These are phyloP conservation scores for Limnothrissa miodon DNA, from an alignment of 2,113 vertebrate species.

Conservation along the genomic window DNA sequence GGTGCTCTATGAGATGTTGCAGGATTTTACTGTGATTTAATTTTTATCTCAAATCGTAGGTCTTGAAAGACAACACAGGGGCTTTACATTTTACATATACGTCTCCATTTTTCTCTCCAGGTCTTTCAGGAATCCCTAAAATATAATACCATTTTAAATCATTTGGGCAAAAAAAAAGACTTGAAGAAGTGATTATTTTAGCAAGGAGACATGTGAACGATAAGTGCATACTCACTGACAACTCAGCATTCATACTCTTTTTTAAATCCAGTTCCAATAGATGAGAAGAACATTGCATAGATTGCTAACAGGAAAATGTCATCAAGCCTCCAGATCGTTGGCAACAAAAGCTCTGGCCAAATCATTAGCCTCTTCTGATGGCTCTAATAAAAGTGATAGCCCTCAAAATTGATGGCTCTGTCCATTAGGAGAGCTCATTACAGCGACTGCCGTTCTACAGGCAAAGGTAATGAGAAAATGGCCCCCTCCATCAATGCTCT, in stretches of 20 bases:
- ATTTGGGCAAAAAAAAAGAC: no score
- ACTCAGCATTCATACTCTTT: not conserved
- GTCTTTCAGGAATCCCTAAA: no score
- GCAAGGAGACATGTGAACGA: no score
- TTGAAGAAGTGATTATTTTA: no score
- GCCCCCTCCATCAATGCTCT: conserved; percentile 10
- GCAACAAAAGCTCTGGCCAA: conserved; percentile 3
- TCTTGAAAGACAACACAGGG: no score
- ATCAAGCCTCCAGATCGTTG: not conserved
- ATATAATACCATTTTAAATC: no score
- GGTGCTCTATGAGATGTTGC: no score
- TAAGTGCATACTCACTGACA: not conserved
- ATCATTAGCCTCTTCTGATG: conserved; percentile 18
- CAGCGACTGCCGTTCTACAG: not conserved
- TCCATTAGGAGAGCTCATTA: conserved; percentile 9
- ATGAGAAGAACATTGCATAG: not conserved
- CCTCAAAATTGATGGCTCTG: conserved; percentile 16
- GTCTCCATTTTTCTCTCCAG: no score
- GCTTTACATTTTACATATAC: no score
- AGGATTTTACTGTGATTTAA: no score
- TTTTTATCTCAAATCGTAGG: no score
- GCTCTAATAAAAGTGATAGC: conserved; percentile 2
- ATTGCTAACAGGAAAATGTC: not conserved
- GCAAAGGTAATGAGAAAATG: conserved; percentile 4
- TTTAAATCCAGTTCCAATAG: not conserved